Evolutionary conservation across 2,888 invertebrate species (phyloP), one percentile per base, ranked within the genome.

Genomic region (Salpingus planirostris): DNA sequence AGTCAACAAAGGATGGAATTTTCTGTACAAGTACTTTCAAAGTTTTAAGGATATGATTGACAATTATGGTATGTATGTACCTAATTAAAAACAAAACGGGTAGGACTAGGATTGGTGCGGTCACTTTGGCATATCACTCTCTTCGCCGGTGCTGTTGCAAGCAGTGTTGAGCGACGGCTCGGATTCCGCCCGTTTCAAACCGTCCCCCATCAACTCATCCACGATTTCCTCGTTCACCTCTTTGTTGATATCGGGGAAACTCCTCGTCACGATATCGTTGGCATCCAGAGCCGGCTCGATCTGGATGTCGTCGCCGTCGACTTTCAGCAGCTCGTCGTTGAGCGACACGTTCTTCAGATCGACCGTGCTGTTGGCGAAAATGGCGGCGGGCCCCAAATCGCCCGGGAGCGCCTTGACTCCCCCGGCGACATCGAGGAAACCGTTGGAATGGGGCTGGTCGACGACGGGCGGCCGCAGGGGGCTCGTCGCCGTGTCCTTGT

Each of bases 321-420:
- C 69, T 42, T 57, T 55, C 15, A 78, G 54, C 30, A 81, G 61
- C 49, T 80, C 80, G 50, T 89, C 88, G 55, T 87, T 88, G 7
- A 90, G 68, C 31, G 80, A 82, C 3, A 85, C 82, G 50, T 84
- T 86, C 49, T 86, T 84, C 28, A 87, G 64, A 54, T 83, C 85
- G 2, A 86, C 87, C 7, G 86, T 84, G 55, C 89, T 89, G 56
- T 91, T 90, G 2, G 87, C 85, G 61, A 89, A 85, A 38, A 90
- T 77, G 1, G 85, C 81, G 5, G 83, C 78, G 3, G 80, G 75
- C 32, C 81, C 74, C 50, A 85, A 66, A 50, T 75, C 73, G 12
- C 69, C 70, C 8, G 69, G 44, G n/a, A n/a, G n/a, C n/a, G n/a
- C n/a, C n/a, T 28, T 27, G 41, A 21, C 29, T 34, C 18, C 18